Evolutionary conservation across 2,888 invertebrate species (phyloP), one percentile per base, ranked within the genome.

Genomic region (Zonitis immaculata): DNA sequence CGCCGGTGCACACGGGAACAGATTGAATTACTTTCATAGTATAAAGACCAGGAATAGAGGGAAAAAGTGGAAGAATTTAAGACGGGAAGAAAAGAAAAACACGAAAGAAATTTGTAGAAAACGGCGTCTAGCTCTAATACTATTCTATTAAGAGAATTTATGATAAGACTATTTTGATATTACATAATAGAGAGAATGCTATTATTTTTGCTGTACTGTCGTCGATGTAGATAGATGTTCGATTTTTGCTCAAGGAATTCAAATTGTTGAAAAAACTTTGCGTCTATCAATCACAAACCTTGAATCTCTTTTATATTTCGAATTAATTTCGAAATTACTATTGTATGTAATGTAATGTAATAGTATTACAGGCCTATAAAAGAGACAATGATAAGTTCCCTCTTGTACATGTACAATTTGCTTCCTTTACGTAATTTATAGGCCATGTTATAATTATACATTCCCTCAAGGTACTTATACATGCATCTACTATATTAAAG

Each of bases 371-470:
- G 16, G 1, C 11, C 20, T 39, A 20, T 39, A 39, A 39, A 28
- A 4, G 18, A 39, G 18, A 39, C 20, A 68, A 66, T 67, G 69
- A 67, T 68, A 68, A 63, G 64, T 63, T 62, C 59, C 60, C 60
- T 62, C 63, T 60, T 60, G 65, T 66, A 67, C 66, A 69, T 67
- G 66, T 68, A 64, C 62, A 64, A 65, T 64, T 44, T 20, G 42
- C 49, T 57, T 51, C 57, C 67, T 66, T 64, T 64, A 60, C 60
- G 62, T 68, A 71, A 71, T 71, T 71, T 71, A 71, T 70, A 67
- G 69, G 58, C 66, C 66, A 66, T 67, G 69, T 69, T 69, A 66
- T 66, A 68, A 68, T 70, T 71, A 71, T 69, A 68, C 66, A 65
- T 68, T 66, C 64, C 64, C 58, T 60, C 65, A 60, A 63, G 64